Percentiles rank a stretch among this genome's conserved stretches.
Evolutionary conservation across 2,888 invertebrate species (phyloP).

Genomic region (Caenorhabditis imperialis): DNA sequence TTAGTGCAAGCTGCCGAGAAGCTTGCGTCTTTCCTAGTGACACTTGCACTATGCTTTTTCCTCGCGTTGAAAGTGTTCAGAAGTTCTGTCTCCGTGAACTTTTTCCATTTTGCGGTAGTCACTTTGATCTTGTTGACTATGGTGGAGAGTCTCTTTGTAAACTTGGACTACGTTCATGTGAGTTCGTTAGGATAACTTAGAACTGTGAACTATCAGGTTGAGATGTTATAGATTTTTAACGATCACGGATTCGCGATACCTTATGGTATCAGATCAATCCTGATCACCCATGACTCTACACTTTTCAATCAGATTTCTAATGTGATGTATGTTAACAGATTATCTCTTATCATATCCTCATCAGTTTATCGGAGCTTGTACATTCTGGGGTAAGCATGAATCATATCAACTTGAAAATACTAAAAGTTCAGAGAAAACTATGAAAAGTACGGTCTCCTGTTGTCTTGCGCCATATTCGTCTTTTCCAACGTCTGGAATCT

Average conservation of each 20-base stretch:
- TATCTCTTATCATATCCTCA: constrained; percentile 14
- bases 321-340: constrained; percentile 25
- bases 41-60: not conserved
- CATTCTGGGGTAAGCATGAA: constrained; percentile 4
- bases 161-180: constrained; percentile 29
- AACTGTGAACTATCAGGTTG: no score
- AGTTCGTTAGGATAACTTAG: not conserved
- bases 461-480: constrained; percentile 8
- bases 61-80: constrained; percentile 8
- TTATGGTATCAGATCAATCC: constrained; percentile 8
- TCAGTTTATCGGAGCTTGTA: constrained; percentile 9
- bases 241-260: constrained; percentile 30
- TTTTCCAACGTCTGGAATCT: constrained; percentile 26
- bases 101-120: constrained; percentile 28
- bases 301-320: constrained; percentile 32
- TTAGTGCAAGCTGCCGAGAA: constrained; percentile 21
- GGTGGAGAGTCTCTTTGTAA: constrained; percentile 16
- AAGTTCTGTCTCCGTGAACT: constrained; percentile 17
- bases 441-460: constrained; percentile 16
- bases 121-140: constrained; percentile 14
- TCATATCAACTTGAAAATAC: not conserved
- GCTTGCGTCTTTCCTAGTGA: not conserved
- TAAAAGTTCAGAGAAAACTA: not conserved
- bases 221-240: constrained; percentile 37
- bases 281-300: constrained; percentile 9